A percentile compares a stretch with the other conserved stretches of the same genome.
phyloP scores from a whole-genome alignment of 2,113 vertebrate species.

The Tragelaphus strepsiceros region DNA sequence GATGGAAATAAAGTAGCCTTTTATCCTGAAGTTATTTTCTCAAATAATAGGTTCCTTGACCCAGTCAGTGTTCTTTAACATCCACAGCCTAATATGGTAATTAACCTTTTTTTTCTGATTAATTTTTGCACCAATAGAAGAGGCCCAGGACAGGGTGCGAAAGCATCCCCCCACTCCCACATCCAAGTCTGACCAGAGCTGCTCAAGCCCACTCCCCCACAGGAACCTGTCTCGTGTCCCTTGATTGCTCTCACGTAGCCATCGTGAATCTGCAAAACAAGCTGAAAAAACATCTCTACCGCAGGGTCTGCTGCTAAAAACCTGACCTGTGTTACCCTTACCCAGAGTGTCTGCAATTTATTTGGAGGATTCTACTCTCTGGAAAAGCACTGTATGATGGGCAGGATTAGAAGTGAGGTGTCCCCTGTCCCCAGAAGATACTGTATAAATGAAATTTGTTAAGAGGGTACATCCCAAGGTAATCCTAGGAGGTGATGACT shows the following conservation, averaged over 20 bases:
- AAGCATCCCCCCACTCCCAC: neutral
- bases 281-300: neutral
- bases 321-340: neutral
- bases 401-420: neutral
- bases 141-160: neutral
- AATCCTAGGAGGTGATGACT: neutral
- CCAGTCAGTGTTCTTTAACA: neutral
- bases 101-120: neutral
- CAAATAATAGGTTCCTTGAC: conserved; percentile 22
- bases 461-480: neutral
- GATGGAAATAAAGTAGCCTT: neutral
- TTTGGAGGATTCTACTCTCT: neutral
- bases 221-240: neutral
- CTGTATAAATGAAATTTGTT: neutral
- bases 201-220: too few species aligned
- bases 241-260: neutral
- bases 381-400: neutral
- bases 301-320: neutral
- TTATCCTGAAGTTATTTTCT: conserved; percentile 53
- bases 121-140: conserved; percentile 1
- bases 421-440: neutral
- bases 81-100: neutral
- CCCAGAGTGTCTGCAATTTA: neutral
- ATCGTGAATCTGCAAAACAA: neutral
- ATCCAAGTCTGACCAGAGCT: neutral